phyloP scores from a whole-genome alignment of 2,797 vertebrate genomes.

The Monodelphis domestica region DNA sequence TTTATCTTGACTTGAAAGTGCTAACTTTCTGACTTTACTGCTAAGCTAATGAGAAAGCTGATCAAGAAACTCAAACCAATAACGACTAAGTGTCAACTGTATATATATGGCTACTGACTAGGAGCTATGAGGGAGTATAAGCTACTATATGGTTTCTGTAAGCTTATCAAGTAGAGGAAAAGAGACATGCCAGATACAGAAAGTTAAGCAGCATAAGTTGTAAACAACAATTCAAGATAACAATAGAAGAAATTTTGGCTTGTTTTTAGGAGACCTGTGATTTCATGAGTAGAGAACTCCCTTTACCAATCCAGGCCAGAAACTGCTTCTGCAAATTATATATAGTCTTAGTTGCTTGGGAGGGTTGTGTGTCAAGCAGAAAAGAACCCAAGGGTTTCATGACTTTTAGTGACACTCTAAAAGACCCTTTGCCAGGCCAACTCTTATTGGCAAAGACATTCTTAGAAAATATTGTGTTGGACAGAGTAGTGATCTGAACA shows the following conservation, averaged over 20 bases:
- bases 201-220: background rate
- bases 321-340: background rate
- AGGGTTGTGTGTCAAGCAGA: background rate
- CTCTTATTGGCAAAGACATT: background rate
- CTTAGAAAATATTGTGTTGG: background rate
- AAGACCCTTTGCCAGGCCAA: background rate
- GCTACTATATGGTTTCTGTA: background rate
- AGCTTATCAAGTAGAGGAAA: background rate
- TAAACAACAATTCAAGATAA: background rate
- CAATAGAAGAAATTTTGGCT: background rate
- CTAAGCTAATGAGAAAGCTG: background rate
- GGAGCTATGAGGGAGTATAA: too few species aligned
- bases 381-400: background rate
- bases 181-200: background rate
- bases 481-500: background rate
- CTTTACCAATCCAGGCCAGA: background rate
- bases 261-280: background rate
- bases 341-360: background rate
- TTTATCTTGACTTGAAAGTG: constrained; percentile 2
- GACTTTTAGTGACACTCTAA: background rate
- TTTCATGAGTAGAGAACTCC: background rate
- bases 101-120: background rate
- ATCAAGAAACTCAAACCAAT: background rate
- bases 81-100: background rate
- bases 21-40: background rate